A percentile compares a stretch with the other conserved stretches of the same genome.
Conservation (phyloP, 1,140 invertebrate species). For the Neomicropteryx cornuta region DNA sequence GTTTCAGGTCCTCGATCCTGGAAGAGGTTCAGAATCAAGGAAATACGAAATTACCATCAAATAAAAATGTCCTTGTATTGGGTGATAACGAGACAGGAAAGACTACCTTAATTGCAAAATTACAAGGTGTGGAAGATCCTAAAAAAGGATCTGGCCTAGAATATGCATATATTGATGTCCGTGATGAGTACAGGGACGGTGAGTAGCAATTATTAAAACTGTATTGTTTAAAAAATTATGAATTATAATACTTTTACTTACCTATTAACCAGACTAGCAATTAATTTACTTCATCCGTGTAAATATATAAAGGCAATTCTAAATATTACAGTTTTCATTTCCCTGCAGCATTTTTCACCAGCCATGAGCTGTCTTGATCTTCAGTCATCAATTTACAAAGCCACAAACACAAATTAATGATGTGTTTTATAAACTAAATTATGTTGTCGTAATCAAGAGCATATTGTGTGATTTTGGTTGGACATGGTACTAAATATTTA, state of each 20-base stretch:
- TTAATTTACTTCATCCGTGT: background rate
- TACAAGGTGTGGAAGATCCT: slow-evolving; percentile 89
- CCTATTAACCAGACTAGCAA: background rate
- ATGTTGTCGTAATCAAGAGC: too few species aligned
- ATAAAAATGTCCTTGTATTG: slow-evolving; percentile 84
- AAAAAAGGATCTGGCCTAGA: slow-evolving; percentile 96
- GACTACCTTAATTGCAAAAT: slow-evolving; percentile 90
- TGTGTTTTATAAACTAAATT: too few species aligned
- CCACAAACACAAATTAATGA: too few species aligned
- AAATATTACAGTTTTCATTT: too few species aligned
- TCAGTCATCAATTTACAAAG: too few species aligned
- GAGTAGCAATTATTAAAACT: slow-evolving; percentile 22
- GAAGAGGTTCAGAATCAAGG: slow-evolving; percentile 90
- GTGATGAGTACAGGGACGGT: slow-evolving; percentile 98
- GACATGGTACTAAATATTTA: too few species aligned
- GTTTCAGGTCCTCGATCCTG: slow-evolving; percentile 80
- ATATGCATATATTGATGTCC: slow-evolving; percentile 96
- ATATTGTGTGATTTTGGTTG: too few species aligned
- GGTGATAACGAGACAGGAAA: slow-evolving; percentile 96
- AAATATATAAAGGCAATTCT: too few species aligned
- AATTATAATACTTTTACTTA: slow-evolving; percentile 2
- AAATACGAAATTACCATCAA: slow-evolving; percentile 85
- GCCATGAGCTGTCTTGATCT: too few species aligned
- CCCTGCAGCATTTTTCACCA: too few species aligned
- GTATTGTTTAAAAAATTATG: too few species aligned